These are phyloP conservation scores for Pan paniscus DNA, from an alignment of 2,113 vertebrate genomes.

Conservation along the genomic window DNA sequence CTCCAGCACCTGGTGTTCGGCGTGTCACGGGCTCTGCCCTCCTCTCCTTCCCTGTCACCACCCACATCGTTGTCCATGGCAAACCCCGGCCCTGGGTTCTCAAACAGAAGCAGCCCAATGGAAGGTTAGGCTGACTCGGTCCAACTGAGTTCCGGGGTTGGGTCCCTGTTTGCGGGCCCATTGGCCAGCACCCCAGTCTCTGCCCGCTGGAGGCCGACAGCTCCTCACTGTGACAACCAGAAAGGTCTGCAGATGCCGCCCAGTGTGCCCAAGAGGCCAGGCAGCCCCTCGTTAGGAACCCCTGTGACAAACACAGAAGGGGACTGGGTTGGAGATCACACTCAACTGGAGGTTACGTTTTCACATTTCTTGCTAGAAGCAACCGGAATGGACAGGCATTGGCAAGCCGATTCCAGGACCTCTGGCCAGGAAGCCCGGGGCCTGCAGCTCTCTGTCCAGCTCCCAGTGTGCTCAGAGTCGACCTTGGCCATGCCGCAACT, in stretches of 20 bases:
- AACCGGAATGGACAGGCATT: too few species aligned
- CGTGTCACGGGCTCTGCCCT: background rate
- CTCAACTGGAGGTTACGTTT: too few species aligned
- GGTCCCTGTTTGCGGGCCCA: too few species aligned
- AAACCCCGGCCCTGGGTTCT: background rate
- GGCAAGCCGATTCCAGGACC: background rate
- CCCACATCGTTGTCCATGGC: background rate
- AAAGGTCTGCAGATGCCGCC: background rate
- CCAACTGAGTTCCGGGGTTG: background rate
- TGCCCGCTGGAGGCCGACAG: background rate
- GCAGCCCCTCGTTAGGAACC: too few species aligned
- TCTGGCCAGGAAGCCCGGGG: background rate
- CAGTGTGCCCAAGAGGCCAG: too few species aligned
- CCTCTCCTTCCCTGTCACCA: background rate
- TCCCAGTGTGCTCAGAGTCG: too few species aligned
- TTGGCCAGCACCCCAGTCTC: background rate
- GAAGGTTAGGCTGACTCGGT: background rate
- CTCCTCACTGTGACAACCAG: background rate
- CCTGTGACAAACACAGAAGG: background rate
- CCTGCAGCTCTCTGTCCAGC: background rate
- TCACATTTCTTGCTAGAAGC: background rate
- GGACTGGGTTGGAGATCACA: background rate
- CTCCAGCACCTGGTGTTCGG: background rate
- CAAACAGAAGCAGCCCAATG: too few species aligned
- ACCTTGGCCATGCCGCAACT: background rate